These are phyloP conservation scores for Cremastinae sp. DNA, from an alignment of 2,888 invertebrate genomes.

Conservation along the genomic window DNA sequence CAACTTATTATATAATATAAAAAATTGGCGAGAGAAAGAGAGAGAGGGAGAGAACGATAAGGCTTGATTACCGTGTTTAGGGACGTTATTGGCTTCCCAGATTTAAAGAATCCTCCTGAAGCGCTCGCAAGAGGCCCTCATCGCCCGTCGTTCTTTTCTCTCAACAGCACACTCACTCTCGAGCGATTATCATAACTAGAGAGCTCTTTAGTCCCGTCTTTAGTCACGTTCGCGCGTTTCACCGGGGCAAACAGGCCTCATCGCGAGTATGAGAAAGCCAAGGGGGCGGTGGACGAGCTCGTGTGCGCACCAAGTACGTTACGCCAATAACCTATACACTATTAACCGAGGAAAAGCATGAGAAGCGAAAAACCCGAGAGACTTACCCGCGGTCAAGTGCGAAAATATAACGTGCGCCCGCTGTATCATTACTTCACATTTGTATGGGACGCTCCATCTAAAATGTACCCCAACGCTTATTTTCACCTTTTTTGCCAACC, in stretches of 20 bases:
- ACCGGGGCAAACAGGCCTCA: conserved; percentile 22
- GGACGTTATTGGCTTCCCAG: conserved; percentile 74
- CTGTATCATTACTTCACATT: conserved; percentile 17
- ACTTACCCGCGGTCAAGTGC: conserved; percentile 34
- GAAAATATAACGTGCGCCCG: conserved; percentile 37
- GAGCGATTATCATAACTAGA: conserved; percentile 76
- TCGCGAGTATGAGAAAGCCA: conserved; percentile 13
- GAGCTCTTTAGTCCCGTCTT: conserved; percentile 68
- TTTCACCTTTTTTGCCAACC: no score
- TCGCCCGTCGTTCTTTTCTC: conserved; percentile 34
- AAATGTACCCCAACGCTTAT: no score
- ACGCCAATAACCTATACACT: no score
- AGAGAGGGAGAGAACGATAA: conserved; percentile 9
- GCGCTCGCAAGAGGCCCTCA: conserved; percentile 24
- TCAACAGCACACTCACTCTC: conserved; percentile 7
- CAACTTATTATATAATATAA: conserved; percentile 72
- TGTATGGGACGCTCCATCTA: neutral
- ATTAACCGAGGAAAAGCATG: conserved; percentile 9
- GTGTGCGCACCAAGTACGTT: neutral
- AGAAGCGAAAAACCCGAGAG: conserved; percentile 18
- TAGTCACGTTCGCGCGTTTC: conserved; percentile 73
- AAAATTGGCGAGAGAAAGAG: neutral
- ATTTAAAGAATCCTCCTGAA: conserved; percentile 69
- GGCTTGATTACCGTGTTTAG: conserved; percentile 78
- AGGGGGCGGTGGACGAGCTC: neutral